These are phyloP conservation scores for Cantharis lateralis DNA, from an alignment of 2,888 invertebrate species.

Conservation along the genomic window DNA sequence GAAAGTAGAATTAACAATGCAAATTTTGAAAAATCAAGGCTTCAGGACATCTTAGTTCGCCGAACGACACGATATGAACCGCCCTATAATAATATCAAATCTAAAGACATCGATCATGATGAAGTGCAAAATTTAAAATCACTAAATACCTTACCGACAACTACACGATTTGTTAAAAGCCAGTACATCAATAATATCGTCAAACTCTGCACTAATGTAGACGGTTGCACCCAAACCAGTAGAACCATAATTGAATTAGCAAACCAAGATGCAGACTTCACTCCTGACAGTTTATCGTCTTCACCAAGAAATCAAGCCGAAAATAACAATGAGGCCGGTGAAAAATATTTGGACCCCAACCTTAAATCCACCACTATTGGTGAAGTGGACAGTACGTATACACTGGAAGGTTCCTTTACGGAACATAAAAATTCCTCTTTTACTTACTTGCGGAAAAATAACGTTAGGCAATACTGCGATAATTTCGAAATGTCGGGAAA, in stretches of 20 bases:
- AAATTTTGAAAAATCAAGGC: background rate
- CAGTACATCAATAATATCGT: background rate
- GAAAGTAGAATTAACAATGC: background rate
- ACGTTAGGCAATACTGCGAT: conserved; percentile 18
- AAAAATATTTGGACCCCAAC: background rate
- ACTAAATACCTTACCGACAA: background rate
- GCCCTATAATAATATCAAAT: background rate
- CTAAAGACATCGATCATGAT: background rate
- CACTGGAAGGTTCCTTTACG: background rate
- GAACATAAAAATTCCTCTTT: background rate
- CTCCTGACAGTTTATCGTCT: conserved; percentile 47
- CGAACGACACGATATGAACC: background rate
- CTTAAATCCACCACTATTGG: background rate
- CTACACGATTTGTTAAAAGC: background rate
- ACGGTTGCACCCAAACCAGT: conserved; percentile 61
- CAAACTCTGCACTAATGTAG: conserved; percentile 4
- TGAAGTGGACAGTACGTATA: background rate
- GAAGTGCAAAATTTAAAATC: background rate
- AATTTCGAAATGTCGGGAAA: background rate
- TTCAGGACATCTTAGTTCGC: background rate
- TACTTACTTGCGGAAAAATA: conserved; percentile 16
- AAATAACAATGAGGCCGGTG: background rate
- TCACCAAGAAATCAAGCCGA: conserved; percentile 35
- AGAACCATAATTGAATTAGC: conserved; percentile 62
- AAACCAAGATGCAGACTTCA: conserved; percentile 43